Conservation (phyloP, 92 coral and sea anemone genomes). For the Epizoanthus rinbou region DNA sequence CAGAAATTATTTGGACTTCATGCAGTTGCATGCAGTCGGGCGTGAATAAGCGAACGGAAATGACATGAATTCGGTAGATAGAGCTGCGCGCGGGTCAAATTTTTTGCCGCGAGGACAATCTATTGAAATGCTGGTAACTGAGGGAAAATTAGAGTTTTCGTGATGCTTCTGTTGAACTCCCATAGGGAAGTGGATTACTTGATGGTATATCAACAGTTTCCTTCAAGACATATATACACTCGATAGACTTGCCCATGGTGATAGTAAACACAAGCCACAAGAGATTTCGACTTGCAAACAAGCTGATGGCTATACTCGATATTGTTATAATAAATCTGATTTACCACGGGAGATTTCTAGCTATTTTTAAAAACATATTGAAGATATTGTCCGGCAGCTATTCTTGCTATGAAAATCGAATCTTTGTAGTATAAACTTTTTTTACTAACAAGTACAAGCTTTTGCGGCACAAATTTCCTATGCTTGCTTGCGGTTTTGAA, state of each 20-base stretch:
- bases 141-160: neutral
- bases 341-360: no score
- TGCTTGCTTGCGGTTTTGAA: neutral
- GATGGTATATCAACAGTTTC: neutral
- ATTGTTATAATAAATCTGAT: neutral
- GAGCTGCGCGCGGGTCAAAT: constrained; percentile 23
- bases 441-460: neutral
- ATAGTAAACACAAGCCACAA: no score
- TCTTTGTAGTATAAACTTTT: no score
- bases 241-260: neutral
- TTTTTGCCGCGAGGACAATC: neutral
- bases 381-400: no score
- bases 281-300: neutral
- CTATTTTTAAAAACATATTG: no score
- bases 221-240: neutral
- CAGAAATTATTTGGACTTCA: neutral
- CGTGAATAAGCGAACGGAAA: neutral
- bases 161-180: neutral
- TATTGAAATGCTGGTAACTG: neutral
- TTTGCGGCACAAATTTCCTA: no score
- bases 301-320: neutral
- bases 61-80: neutral
- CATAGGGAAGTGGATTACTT: constrained; percentile 17
- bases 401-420: no score
- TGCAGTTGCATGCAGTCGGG: no score